Base-by-base conservation (phyloP, 2,113 vertebrate species). In the Theristicus caerulescens region DNA sequence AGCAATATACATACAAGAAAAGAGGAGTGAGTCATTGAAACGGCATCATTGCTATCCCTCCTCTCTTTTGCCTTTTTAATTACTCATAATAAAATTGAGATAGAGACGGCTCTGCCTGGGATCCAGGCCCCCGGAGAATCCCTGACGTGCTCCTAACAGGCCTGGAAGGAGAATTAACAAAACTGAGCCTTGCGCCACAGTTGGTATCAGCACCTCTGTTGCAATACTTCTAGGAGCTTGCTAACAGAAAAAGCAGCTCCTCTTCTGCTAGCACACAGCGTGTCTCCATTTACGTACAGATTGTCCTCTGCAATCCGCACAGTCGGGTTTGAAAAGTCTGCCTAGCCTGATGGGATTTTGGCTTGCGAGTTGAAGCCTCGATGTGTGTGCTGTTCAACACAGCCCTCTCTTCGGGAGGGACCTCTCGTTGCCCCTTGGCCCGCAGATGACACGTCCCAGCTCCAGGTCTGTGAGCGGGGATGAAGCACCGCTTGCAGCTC, bases 41-140 rank as follows among this genome's bases (percentile, higher is more conserved):
- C 0, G 0, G 81, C 54, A 57, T 67, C 11, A 1, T 62, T 25
- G 51, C 74, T 73, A 49, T 86, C 74, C 51, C 57, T n/a, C 2
- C 2, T 17, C 46, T 76, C 73, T 46, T 67, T 76, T 90, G 51
- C 70, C 77, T 93, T 84, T 96, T 94, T 88, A 96, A 93, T 89
- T 91, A 62, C 66, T 95, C 42, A 5, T 88, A 65, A 74, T 90
- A 62, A 89, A 93, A 81, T 5, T 12, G 70, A 51, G 64, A 59
- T 19, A 21, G 82, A 80, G 38, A 49, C 1, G 0, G 42, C 40
- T 74, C 61, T 82, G 62, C 82, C 76, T 88, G 82, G 62, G 78
- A 73, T 91, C 34, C 82, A 76, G 64, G 27, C 31, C 86, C 46
- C 22, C 16, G 22, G 74, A 85, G 87, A 90, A 82, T 82, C 71